phyloP scores from a whole-genome alignment of 2,113 vertebrate species.

The Anser cygnoides region DNA sequence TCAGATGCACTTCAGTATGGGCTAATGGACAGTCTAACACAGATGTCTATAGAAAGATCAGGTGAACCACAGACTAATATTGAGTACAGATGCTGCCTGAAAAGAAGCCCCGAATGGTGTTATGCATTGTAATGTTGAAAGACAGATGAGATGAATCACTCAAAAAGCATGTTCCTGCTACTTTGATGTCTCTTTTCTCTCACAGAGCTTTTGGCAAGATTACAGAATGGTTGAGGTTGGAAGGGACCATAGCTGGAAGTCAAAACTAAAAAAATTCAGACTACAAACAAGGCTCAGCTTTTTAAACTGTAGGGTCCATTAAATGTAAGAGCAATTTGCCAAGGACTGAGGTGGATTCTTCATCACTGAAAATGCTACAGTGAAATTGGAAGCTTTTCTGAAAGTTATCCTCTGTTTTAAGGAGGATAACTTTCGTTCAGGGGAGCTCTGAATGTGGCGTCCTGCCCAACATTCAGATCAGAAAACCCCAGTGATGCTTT shows the following conservation, averaged over 20 bases:
- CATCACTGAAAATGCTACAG: background rate
- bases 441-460: background rate
- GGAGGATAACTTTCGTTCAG: background rate
- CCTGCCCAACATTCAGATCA: background rate
- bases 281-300: background rate
- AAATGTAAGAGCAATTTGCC: background rate
- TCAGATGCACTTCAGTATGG: accelerated
- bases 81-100: background rate
- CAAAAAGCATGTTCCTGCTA: background rate
- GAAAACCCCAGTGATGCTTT: background rate
- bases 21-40: background rate
- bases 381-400: background rate
- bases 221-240: background rate
- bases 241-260: background rate
- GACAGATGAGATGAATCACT: background rate
- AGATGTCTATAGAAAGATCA: background rate
- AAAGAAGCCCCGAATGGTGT: background rate
- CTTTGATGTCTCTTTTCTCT: background rate
- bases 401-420: background rate
- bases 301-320: background rate
- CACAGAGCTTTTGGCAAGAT: background rate
- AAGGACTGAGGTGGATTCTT: background rate
- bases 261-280: background rate
- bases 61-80: background rate
- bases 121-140: background rate